Conservation (phyloP, 1,140 invertebrate species). For the Vollenhovia emeryi region DNA sequence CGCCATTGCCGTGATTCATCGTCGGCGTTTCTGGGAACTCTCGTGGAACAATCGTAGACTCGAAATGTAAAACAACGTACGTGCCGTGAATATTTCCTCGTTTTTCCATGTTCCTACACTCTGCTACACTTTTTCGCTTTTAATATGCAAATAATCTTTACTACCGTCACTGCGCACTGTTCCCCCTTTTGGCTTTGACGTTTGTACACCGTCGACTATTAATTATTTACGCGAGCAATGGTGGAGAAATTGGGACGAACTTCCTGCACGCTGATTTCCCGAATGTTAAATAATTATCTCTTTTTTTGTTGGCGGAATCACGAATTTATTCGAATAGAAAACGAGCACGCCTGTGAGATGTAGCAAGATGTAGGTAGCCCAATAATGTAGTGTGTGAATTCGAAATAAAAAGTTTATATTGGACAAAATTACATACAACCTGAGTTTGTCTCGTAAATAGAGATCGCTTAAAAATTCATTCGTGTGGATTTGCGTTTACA, state of each 20-base stretch:
- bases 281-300: neutral
- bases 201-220: neutral
- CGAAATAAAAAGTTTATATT: neutral
- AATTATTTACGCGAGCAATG: neutral
- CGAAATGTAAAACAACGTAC: conserved; percentile 35
- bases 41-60: conserved; percentile 24
- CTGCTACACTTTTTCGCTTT: conserved; percentile 25
- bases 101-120: neutral
- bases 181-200: neutral
- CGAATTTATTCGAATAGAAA: too few relatives aligned
- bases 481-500: neutral
- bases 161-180: neutral
- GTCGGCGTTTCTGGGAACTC: conserved; percentile 33
- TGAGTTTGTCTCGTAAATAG: neutral
- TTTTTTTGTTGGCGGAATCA: too few relatives aligned
- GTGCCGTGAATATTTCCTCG: neutral
- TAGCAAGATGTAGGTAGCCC: too few relatives aligned
- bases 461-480: neutral
- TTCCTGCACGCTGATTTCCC: neutral
- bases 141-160: conserved; percentile 15
- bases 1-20: conserved; percentile 69
- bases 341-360: too few relatives aligned
- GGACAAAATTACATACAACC: neutral
- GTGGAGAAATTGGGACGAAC: neutral
- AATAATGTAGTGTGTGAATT: too few relatives aligned